Conservation (phyloP, 2,888 invertebrate genomes). For the Phasia obesa region DNA sequence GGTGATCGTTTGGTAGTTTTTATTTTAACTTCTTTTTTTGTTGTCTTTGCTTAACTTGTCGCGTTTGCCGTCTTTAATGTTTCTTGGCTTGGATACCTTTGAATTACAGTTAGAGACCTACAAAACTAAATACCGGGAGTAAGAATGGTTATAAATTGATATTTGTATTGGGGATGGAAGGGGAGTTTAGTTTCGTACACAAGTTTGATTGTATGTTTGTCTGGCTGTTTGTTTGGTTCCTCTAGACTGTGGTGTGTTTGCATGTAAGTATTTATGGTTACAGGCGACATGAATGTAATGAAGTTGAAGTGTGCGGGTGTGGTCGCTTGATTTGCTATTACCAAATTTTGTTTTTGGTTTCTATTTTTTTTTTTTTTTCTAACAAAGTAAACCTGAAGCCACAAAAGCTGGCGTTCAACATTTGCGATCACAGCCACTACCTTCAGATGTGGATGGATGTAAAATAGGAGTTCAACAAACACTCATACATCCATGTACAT, state of each 20-base stretch:
- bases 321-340: slow-evolving; percentile 78
- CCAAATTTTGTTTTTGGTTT: slow-evolving; percentile 62
- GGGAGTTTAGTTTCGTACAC: background rate
- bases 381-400: slow-evolving; percentile 53
- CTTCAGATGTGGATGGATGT: slow-evolving; percentile 46
- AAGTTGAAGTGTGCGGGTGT: slow-evolving; percentile 83
- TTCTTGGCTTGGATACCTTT: slow-evolving; percentile 63
- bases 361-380: slow-evolving; percentile 35
- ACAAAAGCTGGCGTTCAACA: slow-evolving; percentile 68
- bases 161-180: slow-evolving; percentile 32
- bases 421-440: slow-evolving; percentile 48
- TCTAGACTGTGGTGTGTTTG: slow-evolving; percentile 55
- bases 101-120: slow-evolving; percentile 71
- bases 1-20: slow-evolving; percentile 42
- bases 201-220: slow-evolving; percentile 6
- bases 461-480: slow-evolving; percentile 45
- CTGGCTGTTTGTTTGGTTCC: slow-evolving; percentile 28
- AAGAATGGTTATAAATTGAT: slow-evolving; percentile 68
- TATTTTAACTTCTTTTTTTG: slow-evolving; percentile 10
- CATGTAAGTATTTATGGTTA: slow-evolving; percentile 77
- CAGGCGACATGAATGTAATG: slow-evolving; percentile 83
- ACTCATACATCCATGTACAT: background rate
- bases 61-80: slow-evolving; percentile 70
- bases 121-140: slow-evolving; percentile 72
- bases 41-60: slow-evolving; percentile 65